phyloP scores from a whole-genome alignment of 1,140 invertebrate species.

The Scaptodrosophila lebanonensis region DNA sequence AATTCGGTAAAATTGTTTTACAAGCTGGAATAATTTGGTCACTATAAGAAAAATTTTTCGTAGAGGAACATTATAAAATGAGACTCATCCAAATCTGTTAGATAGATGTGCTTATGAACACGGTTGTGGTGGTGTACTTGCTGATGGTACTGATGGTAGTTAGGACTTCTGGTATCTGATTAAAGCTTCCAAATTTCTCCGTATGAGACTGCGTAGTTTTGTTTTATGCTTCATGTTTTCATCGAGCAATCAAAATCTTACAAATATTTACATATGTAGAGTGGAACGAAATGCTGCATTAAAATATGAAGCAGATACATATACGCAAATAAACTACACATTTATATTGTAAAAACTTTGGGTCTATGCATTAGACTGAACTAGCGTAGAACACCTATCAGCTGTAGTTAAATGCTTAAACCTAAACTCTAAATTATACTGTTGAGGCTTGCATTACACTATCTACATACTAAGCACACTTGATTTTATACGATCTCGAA shows the following conservation, averaged over 20 bases:
- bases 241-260: too few relatives aligned
- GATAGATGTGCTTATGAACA: slow-evolving; percentile 39
- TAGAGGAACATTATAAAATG: too few relatives aligned
- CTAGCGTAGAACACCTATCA: too few relatives aligned
- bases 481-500: too few relatives aligned
- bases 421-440: too few relatives aligned
- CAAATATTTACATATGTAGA: background rate
- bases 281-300: background rate
- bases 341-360: slow-evolving; percentile 51
- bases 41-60: slow-evolving; percentile 5
- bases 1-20: too few relatives aligned
- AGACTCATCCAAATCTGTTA: too few relatives aligned
- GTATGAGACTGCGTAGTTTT: slow-evolving; percentile 71
- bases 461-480: too few relatives aligned
- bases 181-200: slow-evolving; percentile 70
- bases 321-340: slow-evolving; percentile 19
- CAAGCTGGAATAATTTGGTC: slow-evolving; percentile 4
- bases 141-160: slow-evolving; percentile 46
- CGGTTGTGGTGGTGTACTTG: slow-evolving; percentile 50
- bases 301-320: background rate
- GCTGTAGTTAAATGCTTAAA: too few relatives aligned
- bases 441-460: too few relatives aligned
- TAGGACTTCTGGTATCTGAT: slow-evolving; percentile 56
- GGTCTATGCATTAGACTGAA: slow-evolving; percentile 49
- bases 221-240: too few relatives aligned